These are phyloP conservation scores for Sakesphorus luctuosus DNA, from an alignment of 2,113 vertebrate species.

Conservation along the genomic window DNA sequence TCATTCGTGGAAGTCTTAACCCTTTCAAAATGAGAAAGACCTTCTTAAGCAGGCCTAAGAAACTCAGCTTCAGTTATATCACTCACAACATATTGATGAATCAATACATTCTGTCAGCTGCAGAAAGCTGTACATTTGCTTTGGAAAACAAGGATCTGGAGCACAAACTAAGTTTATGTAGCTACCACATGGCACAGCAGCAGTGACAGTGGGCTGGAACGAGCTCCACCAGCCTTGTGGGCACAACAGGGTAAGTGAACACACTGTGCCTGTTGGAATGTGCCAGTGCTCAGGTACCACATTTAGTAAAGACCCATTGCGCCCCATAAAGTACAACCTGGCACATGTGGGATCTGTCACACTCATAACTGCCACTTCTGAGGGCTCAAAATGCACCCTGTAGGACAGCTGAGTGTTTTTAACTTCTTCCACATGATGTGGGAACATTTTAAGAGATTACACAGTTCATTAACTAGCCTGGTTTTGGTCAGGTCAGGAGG, in stretches of 20 bases:
- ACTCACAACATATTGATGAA: neutral
- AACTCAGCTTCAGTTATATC: neutral
- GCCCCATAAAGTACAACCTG: fast-evolving
- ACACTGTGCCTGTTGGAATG: fast-evolving
- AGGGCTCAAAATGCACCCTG: neutral
- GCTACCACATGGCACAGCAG: neutral
- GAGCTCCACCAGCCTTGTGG: neutral
- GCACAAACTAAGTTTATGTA: neutral
- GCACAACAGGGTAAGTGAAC: neutral
- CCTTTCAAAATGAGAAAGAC: neutral
- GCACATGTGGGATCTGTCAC: fast-evolving
- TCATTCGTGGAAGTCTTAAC: neutral
- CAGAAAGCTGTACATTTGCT: fast-evolving
- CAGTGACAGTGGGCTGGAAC: fast-evolving
- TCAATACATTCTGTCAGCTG: fast-evolving
- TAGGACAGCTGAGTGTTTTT: neutral
- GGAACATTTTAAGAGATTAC: slow-evolving; percentile 4
- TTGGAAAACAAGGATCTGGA: neutral
- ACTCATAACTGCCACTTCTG: fast-evolving
- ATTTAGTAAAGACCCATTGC: fast-evolving
- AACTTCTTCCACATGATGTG: neutral
- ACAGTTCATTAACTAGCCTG: slow-evolving; percentile 28
- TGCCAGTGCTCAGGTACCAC: neutral
- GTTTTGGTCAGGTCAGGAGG: neutral
- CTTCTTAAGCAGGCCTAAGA: neutral